A percentile compares a stretch with the other conserved stretches of the same genome.
Evolutionary conservation across 2,888 invertebrate species (phyloP).

Genomic region (Eupithecia centaureata): DNA sequence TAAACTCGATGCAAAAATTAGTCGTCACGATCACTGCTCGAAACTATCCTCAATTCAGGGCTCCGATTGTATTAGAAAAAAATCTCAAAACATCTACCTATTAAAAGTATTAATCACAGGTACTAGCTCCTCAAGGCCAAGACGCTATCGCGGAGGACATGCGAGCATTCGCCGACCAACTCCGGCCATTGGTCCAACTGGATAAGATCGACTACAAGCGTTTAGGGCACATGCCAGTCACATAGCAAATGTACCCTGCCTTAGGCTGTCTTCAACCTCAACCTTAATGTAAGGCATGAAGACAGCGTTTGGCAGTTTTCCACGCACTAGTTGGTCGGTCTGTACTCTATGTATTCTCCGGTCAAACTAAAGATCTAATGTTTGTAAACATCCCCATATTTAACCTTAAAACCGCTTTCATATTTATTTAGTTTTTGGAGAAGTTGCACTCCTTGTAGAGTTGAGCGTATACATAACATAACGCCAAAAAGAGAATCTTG

Average conservation of each 20-base stretch:
- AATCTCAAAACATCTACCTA: not conserved
- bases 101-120: slow-evolving; percentile 58
- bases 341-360: not conserved
- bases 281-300: slow-evolving; percentile 43
- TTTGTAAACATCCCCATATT: not conserved
- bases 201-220: slow-evolving; percentile 97
- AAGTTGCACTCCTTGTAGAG: too few relatives aligned
- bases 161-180: slow-evolving; percentile 96
- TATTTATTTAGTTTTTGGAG: too few relatives aligned
- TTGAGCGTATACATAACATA: too few relatives aligned
- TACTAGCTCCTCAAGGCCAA: slow-evolving; percentile 94
- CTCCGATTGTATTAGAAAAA: not conserved
- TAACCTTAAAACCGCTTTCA: too few relatives aligned
- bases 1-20: too few relatives aligned
- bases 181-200: slow-evolving; percentile 94
- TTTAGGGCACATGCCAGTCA: slow-evolving; percentile 78
- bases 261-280: slow-evolving; percentile 48
- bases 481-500: too few relatives aligned
- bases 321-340: not conserved
- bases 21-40: too few relatives aligned
- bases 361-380: too few relatives aligned
- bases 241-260: slow-evolving; percentile 63
- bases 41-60: too few relatives aligned
- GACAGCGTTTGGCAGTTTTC: slow-evolving; percentile 36
- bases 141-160: slow-evolving; percentile 98